A percentile compares a stretch with the other conserved stretches of the same genome.
Evolutionary conservation across 2,113 vertebrate species (phyloP).

Genomic region (Natator depressus): DNA sequence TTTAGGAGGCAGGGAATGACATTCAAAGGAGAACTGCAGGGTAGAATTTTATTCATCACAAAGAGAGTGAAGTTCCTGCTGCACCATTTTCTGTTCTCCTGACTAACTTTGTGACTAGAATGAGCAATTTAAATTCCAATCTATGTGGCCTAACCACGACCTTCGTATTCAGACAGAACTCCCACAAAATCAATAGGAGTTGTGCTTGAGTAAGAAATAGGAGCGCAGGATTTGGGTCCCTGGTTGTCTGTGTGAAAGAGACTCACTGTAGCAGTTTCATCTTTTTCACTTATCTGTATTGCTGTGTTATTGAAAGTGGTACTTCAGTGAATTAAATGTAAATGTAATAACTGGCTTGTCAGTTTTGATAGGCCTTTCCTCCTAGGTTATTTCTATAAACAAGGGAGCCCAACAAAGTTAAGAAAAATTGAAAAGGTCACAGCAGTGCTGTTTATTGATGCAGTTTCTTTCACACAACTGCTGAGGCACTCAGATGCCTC

Average conservation of each 20-base stretch:
- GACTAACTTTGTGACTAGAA: background rate
- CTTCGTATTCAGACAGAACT: background rate
- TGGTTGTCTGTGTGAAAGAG: background rate
- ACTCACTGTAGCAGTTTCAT: background rate
- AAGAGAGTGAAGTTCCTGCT: fast-evolving
- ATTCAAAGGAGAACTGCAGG: fast-evolving
- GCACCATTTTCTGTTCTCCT: background rate
- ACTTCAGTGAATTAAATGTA: background rate
- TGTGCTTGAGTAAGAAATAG: fast-evolving
- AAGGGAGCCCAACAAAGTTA: background rate
- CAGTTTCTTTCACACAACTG: background rate
- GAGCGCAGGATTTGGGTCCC: background rate
- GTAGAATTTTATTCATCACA: fast-evolving
- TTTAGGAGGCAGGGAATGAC: fast-evolving
- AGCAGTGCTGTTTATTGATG: background rate
- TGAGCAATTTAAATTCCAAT: background rate
- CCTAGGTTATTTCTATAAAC: background rate
- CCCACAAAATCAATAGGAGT: background rate
- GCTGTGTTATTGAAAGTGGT: background rate
- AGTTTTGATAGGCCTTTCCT: background rate
- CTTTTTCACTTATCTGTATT: background rate
- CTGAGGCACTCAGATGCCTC: background rate
- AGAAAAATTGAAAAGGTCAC: background rate
- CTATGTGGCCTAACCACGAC: background rate
- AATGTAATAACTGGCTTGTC: background rate